These are phyloP conservation scores for Psittacula derbiana DNA, from an alignment of 2,797 vertebrate species.

Conservation along the genomic window DNA sequence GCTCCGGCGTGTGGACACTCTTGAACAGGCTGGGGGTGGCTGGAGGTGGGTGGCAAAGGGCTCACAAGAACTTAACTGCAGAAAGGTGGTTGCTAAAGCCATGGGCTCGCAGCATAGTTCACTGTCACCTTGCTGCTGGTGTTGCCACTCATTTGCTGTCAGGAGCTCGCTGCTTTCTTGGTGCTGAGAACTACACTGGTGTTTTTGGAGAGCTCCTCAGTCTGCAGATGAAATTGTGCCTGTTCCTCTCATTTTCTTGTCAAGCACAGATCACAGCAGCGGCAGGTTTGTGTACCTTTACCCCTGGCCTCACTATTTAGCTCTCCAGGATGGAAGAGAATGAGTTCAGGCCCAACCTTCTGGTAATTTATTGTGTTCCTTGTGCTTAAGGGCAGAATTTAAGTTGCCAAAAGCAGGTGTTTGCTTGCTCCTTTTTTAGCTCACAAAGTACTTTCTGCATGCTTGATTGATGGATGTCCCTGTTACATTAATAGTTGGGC, in stretches of 20 bases:
- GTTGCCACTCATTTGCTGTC: rapidly evolving
- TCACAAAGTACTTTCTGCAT: constrained; percentile 49
- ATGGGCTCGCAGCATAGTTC: rapidly evolving
- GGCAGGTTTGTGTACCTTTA: not conserved
- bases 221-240: not conserved
- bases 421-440: constrained; percentile 67
- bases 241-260: not conserved
- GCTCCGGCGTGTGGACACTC: not conserved
- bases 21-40: not conserved
- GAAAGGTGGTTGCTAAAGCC: not conserved
- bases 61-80: not conserved
- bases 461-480: constrained; percentile 70
- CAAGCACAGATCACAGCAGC: constrained; percentile 8
- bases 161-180: not conserved
- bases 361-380: constrained; percentile 63
- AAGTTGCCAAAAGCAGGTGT: constrained; percentile 70
- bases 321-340: constrained; percentile 44
- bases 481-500: constrained; percentile 69
- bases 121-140: not conserved
- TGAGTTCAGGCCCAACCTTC: constrained; percentile 40
- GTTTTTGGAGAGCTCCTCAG: not conserved
- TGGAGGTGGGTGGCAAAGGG: not conserved
- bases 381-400: constrained; percentile 54
- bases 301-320: constrained; percentile 1
- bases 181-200: not conserved